Conservation (phyloP, 1,140 invertebrate species). For the Medauroidea extradentata region DNA sequence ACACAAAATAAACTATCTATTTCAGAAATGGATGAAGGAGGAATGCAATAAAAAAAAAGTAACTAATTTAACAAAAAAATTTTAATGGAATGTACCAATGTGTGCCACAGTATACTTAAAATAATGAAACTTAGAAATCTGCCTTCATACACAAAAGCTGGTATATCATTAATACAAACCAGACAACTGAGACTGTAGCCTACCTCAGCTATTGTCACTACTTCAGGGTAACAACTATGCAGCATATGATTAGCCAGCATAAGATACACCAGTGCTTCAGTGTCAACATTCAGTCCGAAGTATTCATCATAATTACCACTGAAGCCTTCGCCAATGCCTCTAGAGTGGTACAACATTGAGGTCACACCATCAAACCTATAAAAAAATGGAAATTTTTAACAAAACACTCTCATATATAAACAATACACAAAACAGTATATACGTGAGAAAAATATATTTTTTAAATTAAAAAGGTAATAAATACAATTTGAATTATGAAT, state of each 20-base stretch:
- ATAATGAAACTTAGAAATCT: too few species aligned
- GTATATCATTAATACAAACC: too few species aligned
- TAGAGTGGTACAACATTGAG: slow-evolving; percentile 98
- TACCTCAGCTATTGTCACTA: slow-evolving; percentile 93
- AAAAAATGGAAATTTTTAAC: slow-evolving; percentile 1
- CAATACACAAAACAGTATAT: slow-evolving; percentile 6
- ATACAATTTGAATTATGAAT: background rate
- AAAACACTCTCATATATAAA: slow-evolving; percentile 2
- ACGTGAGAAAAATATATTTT: background rate
- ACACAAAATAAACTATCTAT: too few species aligned
- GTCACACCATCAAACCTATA: slow-evolving; percentile 95
- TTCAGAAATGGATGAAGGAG: too few species aligned
- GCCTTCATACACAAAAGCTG: too few species aligned
- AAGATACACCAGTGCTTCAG: slow-evolving; percentile 91
- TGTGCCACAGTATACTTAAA: too few species aligned
- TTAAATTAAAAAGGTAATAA: background rate
- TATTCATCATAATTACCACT: slow-evolving; percentile 96
- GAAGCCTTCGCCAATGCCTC: slow-evolving; percentile 89
- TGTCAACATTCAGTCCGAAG: slow-evolving; percentile 94
- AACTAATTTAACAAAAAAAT: too few species aligned
- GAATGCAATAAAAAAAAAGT: too few species aligned
- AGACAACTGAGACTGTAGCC: too few species aligned
- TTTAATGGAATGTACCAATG: too few species aligned
- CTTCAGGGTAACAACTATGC: slow-evolving; percentile 76
- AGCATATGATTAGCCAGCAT: slow-evolving; percentile 94